A percentile compares a stretch with the other conserved stretches of the same genome.
These are phyloP conservation scores for Troides oblongomaculatus DNA, from an alignment of 2,888 invertebrate species.

Conservation along the genomic window DNA sequence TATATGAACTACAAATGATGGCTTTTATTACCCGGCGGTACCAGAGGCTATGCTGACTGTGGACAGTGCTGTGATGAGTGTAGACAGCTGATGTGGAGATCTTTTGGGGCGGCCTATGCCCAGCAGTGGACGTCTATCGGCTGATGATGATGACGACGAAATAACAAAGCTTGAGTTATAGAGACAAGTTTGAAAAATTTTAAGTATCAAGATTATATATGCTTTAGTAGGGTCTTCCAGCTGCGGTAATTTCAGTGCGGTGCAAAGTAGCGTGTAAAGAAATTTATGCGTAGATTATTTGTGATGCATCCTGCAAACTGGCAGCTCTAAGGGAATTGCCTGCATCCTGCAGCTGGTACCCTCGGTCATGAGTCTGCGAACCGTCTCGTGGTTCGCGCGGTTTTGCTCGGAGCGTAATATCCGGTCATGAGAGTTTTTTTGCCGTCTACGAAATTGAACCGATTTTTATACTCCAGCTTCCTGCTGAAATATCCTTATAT, in stretches of 20 bases:
- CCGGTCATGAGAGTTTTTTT: constrained; percentile 5
- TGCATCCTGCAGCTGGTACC: constrained; percentile 47
- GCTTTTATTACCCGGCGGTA: no score
- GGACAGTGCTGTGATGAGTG: no score
- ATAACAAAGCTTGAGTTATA: no score
- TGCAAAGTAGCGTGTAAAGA: constrained; percentile 35
- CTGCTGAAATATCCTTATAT: no score
- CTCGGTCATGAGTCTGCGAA: constrained; percentile 42
- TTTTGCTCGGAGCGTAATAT: constrained; percentile 10
- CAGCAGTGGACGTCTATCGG: no score
- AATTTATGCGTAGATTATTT: constrained; percentile 35
- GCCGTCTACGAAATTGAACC: background rate
- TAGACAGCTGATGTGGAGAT: no score
- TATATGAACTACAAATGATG: no score
- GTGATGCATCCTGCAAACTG: constrained; percentile 21
- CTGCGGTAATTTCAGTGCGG: constrained; percentile 7
- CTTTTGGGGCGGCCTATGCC: no score
- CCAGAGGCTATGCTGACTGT: no score
- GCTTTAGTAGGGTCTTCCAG: background rate
- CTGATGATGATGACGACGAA: no score
- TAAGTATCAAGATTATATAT: constrained; percentile 8
- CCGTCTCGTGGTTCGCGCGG: constrained; percentile 21
- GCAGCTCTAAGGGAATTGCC: constrained; percentile 46
- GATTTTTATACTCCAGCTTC: no score
- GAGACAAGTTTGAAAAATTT: background rate